Conservation (phyloP, 2,797 vertebrate species). For the Tolypeutes matacus region DNA sequence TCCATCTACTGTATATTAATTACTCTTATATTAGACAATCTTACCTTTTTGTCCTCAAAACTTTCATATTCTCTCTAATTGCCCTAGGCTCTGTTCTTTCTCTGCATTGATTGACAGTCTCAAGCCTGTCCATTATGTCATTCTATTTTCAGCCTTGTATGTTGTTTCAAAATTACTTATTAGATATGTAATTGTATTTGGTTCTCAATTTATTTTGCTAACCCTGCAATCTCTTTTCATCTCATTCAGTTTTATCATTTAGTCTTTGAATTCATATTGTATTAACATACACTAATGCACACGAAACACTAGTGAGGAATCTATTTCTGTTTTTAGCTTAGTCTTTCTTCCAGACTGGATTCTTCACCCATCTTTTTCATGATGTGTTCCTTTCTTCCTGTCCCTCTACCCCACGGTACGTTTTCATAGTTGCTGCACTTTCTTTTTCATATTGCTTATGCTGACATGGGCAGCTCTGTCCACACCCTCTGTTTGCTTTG, state of each 20-base stretch:
- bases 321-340: not conserved
- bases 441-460: constrained; percentile 64
- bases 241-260: not conserved
- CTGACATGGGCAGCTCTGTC: constrained; percentile 41
- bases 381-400: fast-evolving
- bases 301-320: not conserved
- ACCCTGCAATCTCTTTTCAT: not conserved
- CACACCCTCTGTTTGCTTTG: constrained; percentile 76
- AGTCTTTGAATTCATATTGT: not conserved
- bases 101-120: not conserved
- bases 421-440: constrained; percentile 19
- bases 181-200: not conserved
- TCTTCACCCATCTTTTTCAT: not conserved
- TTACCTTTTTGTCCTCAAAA: not conserved
- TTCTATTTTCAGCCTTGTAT: not conserved
- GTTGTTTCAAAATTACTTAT: not conserved
- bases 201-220: constrained; percentile 5
- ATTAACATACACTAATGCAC: fast-evolving
- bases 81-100: not conserved
- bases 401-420: fast-evolving
- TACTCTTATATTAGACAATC: not conserved
- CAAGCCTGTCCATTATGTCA: not conserved
- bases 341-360: not conserved
- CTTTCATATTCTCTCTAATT: not conserved
- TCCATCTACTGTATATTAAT: not conserved